phyloP scores from a whole-genome alignment of 2,797 vertebrate genomes.

The Cynodonichthys magdalenae region DNA sequence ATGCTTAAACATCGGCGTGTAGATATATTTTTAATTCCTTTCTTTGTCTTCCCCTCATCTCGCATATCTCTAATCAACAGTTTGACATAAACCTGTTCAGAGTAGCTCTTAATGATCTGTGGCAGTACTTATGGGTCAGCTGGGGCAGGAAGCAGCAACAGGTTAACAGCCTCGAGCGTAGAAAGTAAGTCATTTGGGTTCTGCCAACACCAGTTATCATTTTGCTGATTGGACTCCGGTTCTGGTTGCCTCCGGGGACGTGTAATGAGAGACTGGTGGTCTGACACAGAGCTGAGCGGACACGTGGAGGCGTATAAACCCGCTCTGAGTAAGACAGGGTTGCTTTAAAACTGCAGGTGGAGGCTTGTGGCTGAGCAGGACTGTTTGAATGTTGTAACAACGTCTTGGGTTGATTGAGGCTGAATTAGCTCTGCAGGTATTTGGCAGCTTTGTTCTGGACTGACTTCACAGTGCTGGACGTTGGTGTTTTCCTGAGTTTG shows the following conservation, averaged over 20 bases:
- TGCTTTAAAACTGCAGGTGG: slow-evolving; percentile 11
- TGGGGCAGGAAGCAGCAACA: slow-evolving; percentile 38
- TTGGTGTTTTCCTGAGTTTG: slow-evolving; percentile 70
- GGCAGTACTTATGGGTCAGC: slow-evolving; percentile 8
- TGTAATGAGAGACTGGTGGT: slow-evolving; percentile 40
- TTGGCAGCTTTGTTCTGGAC: slow-evolving; percentile 66
- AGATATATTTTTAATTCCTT: slow-evolving; percentile 15
- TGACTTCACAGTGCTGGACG: slow-evolving; percentile 44
- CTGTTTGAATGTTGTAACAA: neutral
- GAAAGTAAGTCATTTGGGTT: slow-evolving; percentile 6
- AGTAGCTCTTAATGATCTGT: neutral
- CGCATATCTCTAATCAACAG: slow-evolving; percentile 5
- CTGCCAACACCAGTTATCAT: slow-evolving; percentile 22
- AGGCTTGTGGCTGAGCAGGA: neutral
- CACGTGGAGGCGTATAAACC: slow-evolving; percentile 40
- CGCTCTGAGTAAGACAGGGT: slow-evolving; percentile 15
- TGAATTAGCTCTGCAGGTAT: slow-evolving; percentile 26
- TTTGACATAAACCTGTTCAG: slow-evolving; percentile 5
- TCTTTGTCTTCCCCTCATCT: neutral
- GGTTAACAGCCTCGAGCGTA: slow-evolving; percentile 13
- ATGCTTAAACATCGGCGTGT: slow-evolving; percentile 17
- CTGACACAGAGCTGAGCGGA: slow-evolving; percentile 22
- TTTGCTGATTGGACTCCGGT: slow-evolving; percentile 14
- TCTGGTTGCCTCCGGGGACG: slow-evolving; percentile 24
- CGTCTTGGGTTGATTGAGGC: slow-evolving; percentile 6